Evolutionary conservation across 2,113 vertebrate species (phyloP).

Genomic region (Parus major): DNA sequence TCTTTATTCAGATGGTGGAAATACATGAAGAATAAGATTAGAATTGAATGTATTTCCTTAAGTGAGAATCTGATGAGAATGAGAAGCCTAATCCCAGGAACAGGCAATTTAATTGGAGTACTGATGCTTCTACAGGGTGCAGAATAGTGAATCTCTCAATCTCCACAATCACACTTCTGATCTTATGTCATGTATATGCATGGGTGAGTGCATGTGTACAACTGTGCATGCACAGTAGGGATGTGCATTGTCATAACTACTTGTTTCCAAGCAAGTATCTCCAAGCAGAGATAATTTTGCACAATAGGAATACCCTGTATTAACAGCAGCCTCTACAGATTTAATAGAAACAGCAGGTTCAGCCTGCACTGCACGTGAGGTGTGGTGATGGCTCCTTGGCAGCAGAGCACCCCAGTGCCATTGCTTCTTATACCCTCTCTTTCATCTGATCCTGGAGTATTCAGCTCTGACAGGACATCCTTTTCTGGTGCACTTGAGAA

Average conservation of each 20-base stretch:
- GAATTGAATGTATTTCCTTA: background rate
- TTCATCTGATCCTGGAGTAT: background rate
- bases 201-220: background rate
- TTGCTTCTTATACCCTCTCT: background rate
- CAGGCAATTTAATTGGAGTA: background rate
- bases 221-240: background rate
- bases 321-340: background rate
- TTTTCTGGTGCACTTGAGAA: background rate
- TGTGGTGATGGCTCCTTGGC: fast-evolving
- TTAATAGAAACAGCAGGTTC: background rate
- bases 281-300: background rate
- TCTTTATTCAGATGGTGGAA: background rate
- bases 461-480: background rate
- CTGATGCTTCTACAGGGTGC: background rate
- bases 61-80: background rate
- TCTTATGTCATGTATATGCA: background rate
- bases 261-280: background rate
- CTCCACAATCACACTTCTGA: background rate
- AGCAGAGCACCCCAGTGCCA: background rate
- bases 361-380: background rate
- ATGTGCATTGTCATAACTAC: background rate
- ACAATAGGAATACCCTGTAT: background rate
- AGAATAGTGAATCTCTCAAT: background rate
- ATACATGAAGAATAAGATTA: background rate
- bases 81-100: background rate